phyloP scores from a whole-genome alignment of 2,113 vertebrate species.

The Malaclemys terrapin region DNA sequence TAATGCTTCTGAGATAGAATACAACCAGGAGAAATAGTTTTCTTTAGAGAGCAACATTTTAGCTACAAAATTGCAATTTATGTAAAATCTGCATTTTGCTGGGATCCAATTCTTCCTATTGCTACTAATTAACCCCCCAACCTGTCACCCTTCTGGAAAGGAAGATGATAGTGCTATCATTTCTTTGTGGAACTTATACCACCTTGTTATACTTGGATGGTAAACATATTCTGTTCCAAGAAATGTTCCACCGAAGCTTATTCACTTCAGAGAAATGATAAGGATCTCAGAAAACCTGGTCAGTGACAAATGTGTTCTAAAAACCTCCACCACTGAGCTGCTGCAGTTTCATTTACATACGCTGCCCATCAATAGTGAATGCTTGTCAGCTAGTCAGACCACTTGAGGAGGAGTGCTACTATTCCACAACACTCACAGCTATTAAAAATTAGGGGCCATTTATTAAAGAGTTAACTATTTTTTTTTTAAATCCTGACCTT shows the following conservation, averaged over 20 bases:
- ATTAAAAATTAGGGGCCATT: background rate
- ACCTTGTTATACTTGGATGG: background rate
- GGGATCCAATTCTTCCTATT: constrained; percentile 29
- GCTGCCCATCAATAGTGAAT: constrained; percentile 45
- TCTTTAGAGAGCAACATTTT: constrained; percentile 11
- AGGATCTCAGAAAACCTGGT: background rate
- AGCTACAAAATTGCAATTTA: constrained; percentile 1
- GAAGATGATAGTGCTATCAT: background rate
- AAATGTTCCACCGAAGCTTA: background rate
- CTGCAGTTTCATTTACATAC: constrained; percentile 56
- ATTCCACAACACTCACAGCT: background rate
- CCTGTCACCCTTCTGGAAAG: background rate
- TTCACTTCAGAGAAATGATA: constrained; percentile 19
- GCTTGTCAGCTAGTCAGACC: background rate
- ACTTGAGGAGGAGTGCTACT: background rate
- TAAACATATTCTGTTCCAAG: constrained; percentile 30
- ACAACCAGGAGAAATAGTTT: constrained; percentile 7
- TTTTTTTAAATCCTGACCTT: constrained; percentile 23
- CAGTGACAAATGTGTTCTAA: background rate
- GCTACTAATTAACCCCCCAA: background rate
- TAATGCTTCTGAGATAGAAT: constrained; percentile 9
- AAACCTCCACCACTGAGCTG: background rate
- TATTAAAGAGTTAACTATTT: background rate
- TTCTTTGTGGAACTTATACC: background rate
- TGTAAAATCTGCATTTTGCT: constrained; percentile 12